Base-by-base conservation (phyloP, 2,113 vertebrate genomes). In the Sapayoa aenigma region DNA sequence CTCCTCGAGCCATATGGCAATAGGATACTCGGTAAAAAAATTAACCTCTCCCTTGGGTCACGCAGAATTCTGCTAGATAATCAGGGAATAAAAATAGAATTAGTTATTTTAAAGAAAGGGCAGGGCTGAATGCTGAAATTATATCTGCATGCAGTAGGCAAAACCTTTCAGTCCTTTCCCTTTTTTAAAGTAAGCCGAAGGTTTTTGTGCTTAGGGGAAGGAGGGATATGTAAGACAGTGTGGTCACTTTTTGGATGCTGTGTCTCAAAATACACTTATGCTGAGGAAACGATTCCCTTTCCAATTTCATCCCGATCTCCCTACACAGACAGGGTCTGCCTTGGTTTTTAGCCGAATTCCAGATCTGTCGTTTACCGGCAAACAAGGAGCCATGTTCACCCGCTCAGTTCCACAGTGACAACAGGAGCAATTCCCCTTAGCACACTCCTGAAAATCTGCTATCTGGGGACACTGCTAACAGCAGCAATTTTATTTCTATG, bases 1-100 rank as follows among this genome's bases (percentile, higher is more conserved):
- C 19, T 65, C 11, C 53, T 9, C 1, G 5, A 63, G 9, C 73
- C 55, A 78, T 69, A 78, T 24, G 47, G 68, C 56, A 65, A 9
- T 60, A 86, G 25, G 47, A 87, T 50, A 89, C 39, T 41, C 37
- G 42, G 58, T n/a, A 22, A 35, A 86, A 71, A 87, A 88, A 86
- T 23, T 52, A 72, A 79, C 76, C 77, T 94, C 28, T 84, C 39
- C 20, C 44, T 55, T 88, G 71, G 39, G 65, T 74, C 60, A 81
- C n/a, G 23, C 33, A 62, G 62, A 90, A 84, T 93, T 87, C 79
- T 75, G 90, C 68, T 53, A 75, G 65, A 46, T 89, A 95, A 78
- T 68, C 69, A 39, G 49, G 53, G 62, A 93, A 89, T 84, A 94
- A 86, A 93, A 90, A 96, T 87, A 94, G 92, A 81, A 81, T 59